Evolutionary conservation across 2,113 vertebrate species (phyloP), one percentile per base, ranked within the genome.

Genomic region (Gavialis gangeticus): DNA sequence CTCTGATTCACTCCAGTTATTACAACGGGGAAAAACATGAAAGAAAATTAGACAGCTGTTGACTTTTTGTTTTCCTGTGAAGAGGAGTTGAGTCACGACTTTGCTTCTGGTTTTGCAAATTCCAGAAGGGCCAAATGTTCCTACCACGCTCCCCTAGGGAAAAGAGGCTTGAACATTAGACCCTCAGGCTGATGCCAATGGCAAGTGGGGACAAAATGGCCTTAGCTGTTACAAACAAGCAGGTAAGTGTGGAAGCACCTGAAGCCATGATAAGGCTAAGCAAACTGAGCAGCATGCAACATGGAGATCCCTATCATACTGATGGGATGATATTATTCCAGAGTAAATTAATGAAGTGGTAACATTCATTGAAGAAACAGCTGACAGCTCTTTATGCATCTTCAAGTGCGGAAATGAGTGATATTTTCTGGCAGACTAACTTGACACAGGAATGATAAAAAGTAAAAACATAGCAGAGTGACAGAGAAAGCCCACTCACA

Each of bases 271-370:
- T 85, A 96, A 90, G 30, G 76, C 87, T 89, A 24, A 87, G 73
- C 93, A 94, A 94, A 93, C 93, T 79, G 17, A 94, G 77, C 78
- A 75, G 62, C 21, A 78, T 80, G 82, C 1, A 12, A 62, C 63
- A 71, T 86, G 79, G 82, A 84, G 80, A 94, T 80, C 57, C 87
- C 84, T 60, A 64, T 89, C 88, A 75, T 93, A 89, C 82, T 87
- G 92, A 58, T 80, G 89, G 46, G 89, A 84, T 89, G 84, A 91
- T 90, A 82, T 27, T 84, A 88, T 87, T 80, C 85, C 75, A 57
- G 83, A 94, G 93, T 87, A 91, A 93, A 94, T 96, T 95, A 95
- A 96, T 91, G 94, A 93, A 96, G 94, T 46, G 60, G 93, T 94
- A 95, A 94, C 90, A 92, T 81, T 92, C 55, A 77, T 89, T 88